Base-by-base conservation (phyloP, 2,797 vertebrate species). In the Bradypodion pumilum region DNA sequence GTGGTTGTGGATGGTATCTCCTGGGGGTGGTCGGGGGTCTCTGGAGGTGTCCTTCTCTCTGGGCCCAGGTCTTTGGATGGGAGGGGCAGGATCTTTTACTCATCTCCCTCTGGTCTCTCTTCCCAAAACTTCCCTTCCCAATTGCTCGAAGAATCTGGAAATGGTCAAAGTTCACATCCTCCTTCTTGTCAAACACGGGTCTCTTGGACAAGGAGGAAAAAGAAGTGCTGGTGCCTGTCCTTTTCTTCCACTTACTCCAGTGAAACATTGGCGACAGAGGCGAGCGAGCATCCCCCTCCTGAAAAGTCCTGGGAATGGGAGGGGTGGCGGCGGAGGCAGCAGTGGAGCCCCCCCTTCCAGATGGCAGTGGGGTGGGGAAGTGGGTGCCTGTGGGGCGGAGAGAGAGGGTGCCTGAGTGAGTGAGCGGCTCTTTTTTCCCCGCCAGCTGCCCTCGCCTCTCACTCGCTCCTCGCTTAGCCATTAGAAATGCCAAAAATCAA, bases 201-300 rank as follows among this genome's bases (percentile, higher is more conserved):
- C 98, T 98, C 94, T 97, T 98, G 90, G 97, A 97, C 42, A n/a
- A n/a, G n/a, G 84, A 81, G 0, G 84, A 91, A 92, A 97, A 97
- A 84, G 98, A 98, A 95, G 97, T 97, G 91, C 97, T 98, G 88
- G 97, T 97, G 90, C 98, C 97, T 98, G 99, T 99, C 96, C 98
- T 98, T 95, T 98, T 98, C 97, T 97, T 98, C 98, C 98, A 98
- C 97, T 98, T 98, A 97, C 97, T 96, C 98, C 98, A 98, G 94
- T 97, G 97, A 96, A 99, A 98, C 97, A 98, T 98, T 95, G 97
- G 97, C 95, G 97, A 91, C 63, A 92, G 94, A 93, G 93, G 97
- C 94, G 97, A 96, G 95, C 94, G 97, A 92, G 95, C 98, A 98
- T 98, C 97, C 97, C 97, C 97, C n/a, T n/a, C n/a, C n/a, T n/a